These are phyloP conservation scores for Heliothis peltigera DNA, from an alignment of 2,888 invertebrate species.

Conservation along the genomic window DNA sequence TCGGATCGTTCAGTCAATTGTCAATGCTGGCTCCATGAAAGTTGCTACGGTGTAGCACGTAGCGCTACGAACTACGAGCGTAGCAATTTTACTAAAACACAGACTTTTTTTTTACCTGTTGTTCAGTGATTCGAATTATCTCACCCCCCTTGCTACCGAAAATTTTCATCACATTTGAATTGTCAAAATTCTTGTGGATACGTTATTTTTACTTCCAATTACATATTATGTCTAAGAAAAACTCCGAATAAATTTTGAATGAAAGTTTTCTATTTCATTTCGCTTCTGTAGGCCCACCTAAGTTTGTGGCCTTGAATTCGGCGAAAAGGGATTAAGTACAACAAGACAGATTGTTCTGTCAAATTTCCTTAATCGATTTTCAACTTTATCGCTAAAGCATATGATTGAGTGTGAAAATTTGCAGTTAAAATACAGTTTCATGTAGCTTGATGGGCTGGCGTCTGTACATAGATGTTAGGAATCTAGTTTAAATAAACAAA, in stretches of 20 bases:
- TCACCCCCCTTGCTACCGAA: too few relatives aligned
- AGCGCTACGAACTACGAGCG: conserved; percentile 28
- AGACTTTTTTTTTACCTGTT: too few relatives aligned
- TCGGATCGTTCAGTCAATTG: background rate
- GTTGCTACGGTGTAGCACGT: conserved; percentile 41
- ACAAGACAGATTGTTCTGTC: too few relatives aligned
- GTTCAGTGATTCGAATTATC: too few relatives aligned
- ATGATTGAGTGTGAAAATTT: too few relatives aligned
- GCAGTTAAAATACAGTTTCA: too few relatives aligned
- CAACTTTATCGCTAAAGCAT: too few relatives aligned
- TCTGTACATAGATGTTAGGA: too few relatives aligned
- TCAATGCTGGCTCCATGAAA: background rate
- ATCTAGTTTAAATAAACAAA: too few relatives aligned
- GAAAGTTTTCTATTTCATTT: conserved; percentile 62
- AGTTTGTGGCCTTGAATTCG: conserved; percentile 30
- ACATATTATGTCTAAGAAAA: conserved; percentile 57
- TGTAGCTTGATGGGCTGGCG: too few relatives aligned
- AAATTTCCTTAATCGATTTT: too few relatives aligned
- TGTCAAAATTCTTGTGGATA: conserved; percentile 14
- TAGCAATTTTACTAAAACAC: conserved; percentile 11
- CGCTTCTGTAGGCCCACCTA: conserved; percentile 45
- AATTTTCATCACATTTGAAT: too few relatives aligned
- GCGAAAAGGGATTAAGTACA: conserved; percentile 4
- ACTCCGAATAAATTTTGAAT: conserved; percentile 48
- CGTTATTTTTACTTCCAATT: conserved; percentile 53